Base-by-base conservation (phyloP, 2,113 vertebrate genomes). In the Caranx ignobilis region DNA sequence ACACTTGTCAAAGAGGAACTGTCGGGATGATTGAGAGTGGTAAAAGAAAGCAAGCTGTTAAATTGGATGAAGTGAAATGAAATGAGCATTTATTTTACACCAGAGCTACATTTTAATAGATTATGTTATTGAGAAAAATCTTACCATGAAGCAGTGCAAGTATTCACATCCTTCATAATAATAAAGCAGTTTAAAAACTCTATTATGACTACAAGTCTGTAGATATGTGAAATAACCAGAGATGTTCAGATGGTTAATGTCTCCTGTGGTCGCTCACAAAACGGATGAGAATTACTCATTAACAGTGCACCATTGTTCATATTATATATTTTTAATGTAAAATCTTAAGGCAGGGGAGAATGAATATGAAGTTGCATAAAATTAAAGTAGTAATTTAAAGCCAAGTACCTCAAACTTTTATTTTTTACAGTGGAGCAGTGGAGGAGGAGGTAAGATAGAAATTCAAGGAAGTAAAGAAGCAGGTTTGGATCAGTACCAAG, bases 41-140 rank as follows among this genome's bases (percentile, higher is more conserved):
- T 7, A 32, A 71, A 70, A 37, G 7, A 60, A 71, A 75, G 35
- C 32, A 62, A 81, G 61, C 69, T 81, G 60, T 73, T 71, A 26
- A 32, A 66, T 71, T 12, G 70, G 62, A 57, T 71, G 26, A 69
- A 60, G 39, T 19, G 57, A 61, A 34, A 26, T 21, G 34, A 35
- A 57, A 26, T 21, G 34, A 35, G 50, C 16, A 55, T 55, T 47
- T 56, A 39, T 63, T 75, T 57, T 34, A 21, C 37, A 39, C 16
- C 39, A n/a, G 62, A 39, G 55, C 3, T 16, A n/a, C 13, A 32
- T 52, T 69, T 43, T 11, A 43, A 9, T 26, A 55, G 4, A 16
- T 4, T 11, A 26, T 12, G 48, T 55, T 34, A 45, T 15, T 5
- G 6, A 48, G 31, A 11, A 39, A 32, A 47, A 15, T 50, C 41